Evolutionary conservation across 2,888 invertebrate genomes (phyloP), one percentile per base, ranked within the genome.

Genomic region (Synergus itoensis): DNA sequence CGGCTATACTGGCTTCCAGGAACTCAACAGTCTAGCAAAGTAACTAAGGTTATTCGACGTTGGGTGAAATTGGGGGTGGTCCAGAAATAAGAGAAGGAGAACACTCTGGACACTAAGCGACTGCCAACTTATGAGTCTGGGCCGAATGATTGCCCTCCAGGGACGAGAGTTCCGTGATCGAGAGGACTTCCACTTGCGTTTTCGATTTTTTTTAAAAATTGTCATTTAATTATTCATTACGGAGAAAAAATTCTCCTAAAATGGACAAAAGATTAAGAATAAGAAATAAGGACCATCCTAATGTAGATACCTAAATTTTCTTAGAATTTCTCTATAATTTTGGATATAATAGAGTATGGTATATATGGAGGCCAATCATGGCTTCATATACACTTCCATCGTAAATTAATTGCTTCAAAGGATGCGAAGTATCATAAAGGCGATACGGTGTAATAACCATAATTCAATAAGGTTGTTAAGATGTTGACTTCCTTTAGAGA

Each of bases 11-110:
- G 85, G 88, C 88, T 89, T 88, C 88, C 88, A 86, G 87, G 86
- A 88, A 88, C 90, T 90, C 89, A 91, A 90, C 91, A 89, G 89
- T 90, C 90, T 87, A 85, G 89, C 88, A 90, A 91, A 92, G 90
- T 91, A 91, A 91, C 91, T 91, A 91, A 91, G 89, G 91, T 90
- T 90, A 90, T 90, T 89, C 89, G 87, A 83, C 85, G 84, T 86
- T 85, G 85, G 84, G 80, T 80, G 77, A 83, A 82, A 84, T 82
- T 81, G n/a, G 60, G 77, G 78, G 81, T 83, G 79, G 79, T 81
- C 80, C 79, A 28, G 79, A 78, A 67, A 76, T 78, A 78, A 78
- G 78, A 77, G 69, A 76, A 73, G 81, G 79, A 79, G 79, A 77
- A 81, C 77, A 83, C 82, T 84, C 81, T 82, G 81, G 82, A 81